Base-by-base conservation (phyloP, 2,888 invertebrate genomes). In the Xestia rhomboidea region DNA sequence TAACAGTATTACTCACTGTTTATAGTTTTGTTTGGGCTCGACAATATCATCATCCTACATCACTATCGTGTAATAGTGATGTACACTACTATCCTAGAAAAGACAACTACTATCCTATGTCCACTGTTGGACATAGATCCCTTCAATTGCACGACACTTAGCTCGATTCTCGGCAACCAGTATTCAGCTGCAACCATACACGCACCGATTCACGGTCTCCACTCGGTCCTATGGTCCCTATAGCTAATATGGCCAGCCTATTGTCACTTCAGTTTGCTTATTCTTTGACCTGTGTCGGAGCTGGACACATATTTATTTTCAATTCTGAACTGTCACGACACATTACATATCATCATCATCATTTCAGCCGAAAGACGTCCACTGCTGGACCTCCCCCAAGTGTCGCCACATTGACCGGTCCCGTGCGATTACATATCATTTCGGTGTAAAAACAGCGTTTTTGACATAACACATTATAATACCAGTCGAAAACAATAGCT, bases 401-500 rank as follows among this genome's bases (percentile, higher is more conserved):
- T n/a, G n/a, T n/a, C n/a, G n/a, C n/a, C n/a, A n/a, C n/a, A n/a
- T n/a, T n/a, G n/a, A n/a, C n/a, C n/a, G n/a, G n/a, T n/a, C n/a
- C n/a, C n/a, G n/a, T n/a, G n/a, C n/a, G 13, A 44, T 51, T 21
- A 24, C 10, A 46, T 54, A 0, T 62, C 0, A 6, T 44, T 51
- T 72, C 18, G 2, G 6, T 41, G 0, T 27, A 30, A n/a, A 38
- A 41, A 38, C 10, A 41, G 15, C 2, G 34, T 49, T 68, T 77
- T 78, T 57, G 10, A 2, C 7, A 15, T 21, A 8, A 24, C 24
- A 38, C 13, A 64, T 44, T 51, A 60, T 30, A 10, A 18, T 57
- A 46, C 21, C 8, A 30, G 10, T 46, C 2, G 15, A 46, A 74
- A 60, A 66, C 68, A 75, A 74, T 76, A 73, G 66, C 27, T 44